Conservation (phyloP, 2,888 invertebrate species). For the Ophion costatus region DNA sequence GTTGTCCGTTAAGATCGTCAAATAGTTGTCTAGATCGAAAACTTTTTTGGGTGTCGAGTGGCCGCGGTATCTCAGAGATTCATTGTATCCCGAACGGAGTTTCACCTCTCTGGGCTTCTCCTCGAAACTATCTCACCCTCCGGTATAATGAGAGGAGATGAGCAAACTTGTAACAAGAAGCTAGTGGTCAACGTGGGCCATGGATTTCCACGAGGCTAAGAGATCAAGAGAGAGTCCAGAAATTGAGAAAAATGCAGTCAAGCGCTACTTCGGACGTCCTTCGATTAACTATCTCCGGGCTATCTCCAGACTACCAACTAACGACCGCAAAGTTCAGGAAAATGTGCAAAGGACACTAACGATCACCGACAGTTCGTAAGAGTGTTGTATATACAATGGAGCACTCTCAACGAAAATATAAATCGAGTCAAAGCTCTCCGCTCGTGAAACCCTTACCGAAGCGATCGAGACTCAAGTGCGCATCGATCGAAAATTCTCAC, state of each 20-base stretch:
- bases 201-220: slow-evolving; percentile 48
- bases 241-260: background rate
- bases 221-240: background rate
- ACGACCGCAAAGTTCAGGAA: background rate
- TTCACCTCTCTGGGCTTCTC: slow-evolving; percentile 12
- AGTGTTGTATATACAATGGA: background rate
- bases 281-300: slow-evolving; percentile 53
- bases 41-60: slow-evolving; percentile 66
- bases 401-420: background rate
- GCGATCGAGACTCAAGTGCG: no score
- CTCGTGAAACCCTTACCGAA: no score
- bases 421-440: no score
- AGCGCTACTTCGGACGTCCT: slow-evolving; percentile 43
- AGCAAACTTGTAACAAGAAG: slow-evolving; percentile 69
- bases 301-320: slow-evolving; percentile 4
- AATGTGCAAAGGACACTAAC: slow-evolving; percentile 8
- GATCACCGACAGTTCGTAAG: background rate
- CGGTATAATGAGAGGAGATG: slow-evolving; percentile 66
- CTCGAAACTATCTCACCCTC: slow-evolving; percentile 36
- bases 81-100: slow-evolving; percentile 33
- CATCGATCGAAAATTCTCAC: no score
- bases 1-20: slow-evolving; percentile 51
- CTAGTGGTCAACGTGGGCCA: slow-evolving; percentile 57
- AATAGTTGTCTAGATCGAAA: slow-evolving; percentile 57
- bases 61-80: slow-evolving; percentile 24